Conservation (phyloP, 2,888 invertebrate species). For the Amphipoea lucens region DNA sequence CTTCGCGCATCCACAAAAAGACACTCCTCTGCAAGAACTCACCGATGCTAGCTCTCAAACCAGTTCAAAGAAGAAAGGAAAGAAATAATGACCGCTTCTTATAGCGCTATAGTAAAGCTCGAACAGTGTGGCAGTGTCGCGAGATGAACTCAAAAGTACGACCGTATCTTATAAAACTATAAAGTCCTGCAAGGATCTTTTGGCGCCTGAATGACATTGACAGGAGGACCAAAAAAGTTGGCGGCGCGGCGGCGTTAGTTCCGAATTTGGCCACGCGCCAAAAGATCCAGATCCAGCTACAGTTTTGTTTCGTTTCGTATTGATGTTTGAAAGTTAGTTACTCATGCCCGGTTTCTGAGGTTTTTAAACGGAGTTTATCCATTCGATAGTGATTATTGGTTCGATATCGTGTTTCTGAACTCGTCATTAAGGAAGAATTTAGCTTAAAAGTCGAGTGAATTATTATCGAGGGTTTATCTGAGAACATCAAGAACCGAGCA, state of each 20-base stretch:
- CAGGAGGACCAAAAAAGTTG: not conserved
- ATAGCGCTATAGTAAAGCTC: conserved; percentile 9
- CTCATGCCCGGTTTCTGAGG: too few relatives aligned
- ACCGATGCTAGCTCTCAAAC: not conserved
- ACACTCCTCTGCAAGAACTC: not conserved
- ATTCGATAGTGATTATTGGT: too few relatives aligned
- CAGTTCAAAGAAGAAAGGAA: conserved; percentile 48
- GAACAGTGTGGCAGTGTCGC: conserved; percentile 16
- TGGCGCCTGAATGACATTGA: not conserved
- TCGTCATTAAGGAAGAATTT: too few relatives aligned
- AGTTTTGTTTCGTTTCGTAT: not conserved
- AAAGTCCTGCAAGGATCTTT: not conserved
- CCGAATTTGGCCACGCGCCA: not conserved
- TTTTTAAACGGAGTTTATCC: too few relatives aligned
- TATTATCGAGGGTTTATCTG: too few relatives aligned
- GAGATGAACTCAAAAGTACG: conserved; percentile 29
- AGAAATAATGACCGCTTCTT: conserved; percentile 53
- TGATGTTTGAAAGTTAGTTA: not conserved
- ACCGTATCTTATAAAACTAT: not conserved
- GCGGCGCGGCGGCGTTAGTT: not conserved
- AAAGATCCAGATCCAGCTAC: conserved; percentile 6
- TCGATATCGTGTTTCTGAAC: too few relatives aligned
- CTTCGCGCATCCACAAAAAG: not conserved
- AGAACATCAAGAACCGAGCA: too few relatives aligned
- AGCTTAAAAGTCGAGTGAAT: too few relatives aligned